Evolutionary conservation across 92 coral and sea anemone genomes (phyloP).

Genomic region (Actinostola sp.): DNA sequence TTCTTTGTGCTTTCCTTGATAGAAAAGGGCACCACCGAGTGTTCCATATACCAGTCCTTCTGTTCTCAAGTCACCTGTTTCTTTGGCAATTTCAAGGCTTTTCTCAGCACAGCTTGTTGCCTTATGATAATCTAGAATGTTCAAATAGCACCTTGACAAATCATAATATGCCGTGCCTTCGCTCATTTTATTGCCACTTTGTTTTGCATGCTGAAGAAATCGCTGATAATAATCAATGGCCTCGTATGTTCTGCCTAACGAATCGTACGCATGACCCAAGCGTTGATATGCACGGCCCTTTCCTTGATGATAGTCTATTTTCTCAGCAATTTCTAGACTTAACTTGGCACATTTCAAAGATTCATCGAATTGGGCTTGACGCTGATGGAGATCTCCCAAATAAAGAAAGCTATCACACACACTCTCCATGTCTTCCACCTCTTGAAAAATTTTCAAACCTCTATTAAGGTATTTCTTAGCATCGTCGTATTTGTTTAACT

Average conservation of each 20-base stretch:
- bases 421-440: neutral
- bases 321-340: neutral
- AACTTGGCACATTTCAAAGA: neutral
- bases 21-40: neutral
- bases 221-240: neutral
- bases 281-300: neutral
- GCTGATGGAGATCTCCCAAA: neutral
- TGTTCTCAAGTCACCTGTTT: neutral
- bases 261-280: neutral
- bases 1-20: neutral
- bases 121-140: neutral
- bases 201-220: neutral
- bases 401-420: neutral
- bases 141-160: neutral
- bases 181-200: neutral
- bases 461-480: neutral
- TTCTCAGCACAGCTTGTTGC: neutral
- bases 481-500: neutral
- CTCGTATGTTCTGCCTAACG: neutral
- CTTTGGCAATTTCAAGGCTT: constrained; percentile 1
- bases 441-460: neutral
- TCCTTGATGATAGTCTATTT: neutral
- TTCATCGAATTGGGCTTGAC: neutral
- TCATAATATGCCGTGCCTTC: neutral
- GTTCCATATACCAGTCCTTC: neutral